Percentiles rank a stretch among this genome's conserved stretches.
Conservation (phyloP, 2,888 invertebrate genomes). For the Polydrusus cervinus region DNA sequence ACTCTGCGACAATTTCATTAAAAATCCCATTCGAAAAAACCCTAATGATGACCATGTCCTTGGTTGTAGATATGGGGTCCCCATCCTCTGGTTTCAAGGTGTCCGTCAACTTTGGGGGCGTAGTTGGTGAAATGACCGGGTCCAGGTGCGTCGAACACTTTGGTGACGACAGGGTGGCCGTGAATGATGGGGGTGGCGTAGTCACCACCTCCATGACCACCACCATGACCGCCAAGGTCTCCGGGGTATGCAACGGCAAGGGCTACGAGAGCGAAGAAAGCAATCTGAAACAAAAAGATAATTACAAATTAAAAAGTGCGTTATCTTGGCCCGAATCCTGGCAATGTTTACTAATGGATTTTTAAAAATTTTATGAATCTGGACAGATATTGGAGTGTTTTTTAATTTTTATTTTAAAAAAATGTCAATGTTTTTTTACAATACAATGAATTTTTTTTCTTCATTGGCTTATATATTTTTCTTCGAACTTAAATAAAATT, state of each 20-base stretch:
- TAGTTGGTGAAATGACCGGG: conserved; percentile 55
- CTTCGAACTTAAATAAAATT: too few species aligned
- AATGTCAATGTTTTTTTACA: too few species aligned
- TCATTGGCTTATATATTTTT: too few species aligned
- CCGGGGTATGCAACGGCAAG: conserved; percentile 27
- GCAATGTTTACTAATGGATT: too few species aligned
- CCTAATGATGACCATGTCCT: conserved; percentile 32
- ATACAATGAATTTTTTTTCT: too few species aligned
- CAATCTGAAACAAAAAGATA: conserved; percentile 38
- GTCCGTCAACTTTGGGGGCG: conserved; percentile 55
- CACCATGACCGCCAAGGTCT: conserved; percentile 13
- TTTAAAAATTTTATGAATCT: too few species aligned
- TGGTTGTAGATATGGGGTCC: conserved; percentile 50
- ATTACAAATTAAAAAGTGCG: too few species aligned
- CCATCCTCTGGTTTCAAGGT: conserved; percentile 54
- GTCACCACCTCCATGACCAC: conserved; percentile 34
- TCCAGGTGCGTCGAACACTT: conserved; percentile 48
- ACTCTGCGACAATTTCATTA: conserved; percentile 43
- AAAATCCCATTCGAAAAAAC: not conserved
- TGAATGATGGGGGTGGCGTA: conserved; percentile 50
- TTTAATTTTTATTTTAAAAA: too few species aligned
- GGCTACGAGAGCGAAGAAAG: conserved; percentile 46
- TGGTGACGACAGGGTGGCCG: conserved; percentile 48
- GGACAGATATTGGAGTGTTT: too few species aligned
- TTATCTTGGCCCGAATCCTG: too few species aligned